Conservation (phyloP, 92 coral and sea anemone genomes). For the Virgularia gustaviana region DNA sequence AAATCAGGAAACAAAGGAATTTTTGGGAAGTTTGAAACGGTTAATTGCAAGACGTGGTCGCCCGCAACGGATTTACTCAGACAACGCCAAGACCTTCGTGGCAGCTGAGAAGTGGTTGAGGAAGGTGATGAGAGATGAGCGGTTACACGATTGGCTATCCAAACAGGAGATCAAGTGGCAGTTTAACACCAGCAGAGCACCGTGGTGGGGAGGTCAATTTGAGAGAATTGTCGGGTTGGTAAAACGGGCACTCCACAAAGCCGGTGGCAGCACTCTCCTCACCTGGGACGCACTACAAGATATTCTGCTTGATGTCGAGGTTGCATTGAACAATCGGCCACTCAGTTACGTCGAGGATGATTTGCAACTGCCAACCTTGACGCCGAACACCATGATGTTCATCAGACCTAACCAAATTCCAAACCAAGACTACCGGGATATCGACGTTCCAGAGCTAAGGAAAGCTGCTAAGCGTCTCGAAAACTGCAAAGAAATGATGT, state of each 20-base stretch:
- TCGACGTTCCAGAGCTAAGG: neutral
- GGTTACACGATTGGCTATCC: neutral
- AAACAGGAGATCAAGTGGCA: neutral
- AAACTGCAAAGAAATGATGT: neutral
- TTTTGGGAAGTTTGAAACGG: neutral
- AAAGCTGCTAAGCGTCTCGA: neutral
- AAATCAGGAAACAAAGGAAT: neutral
- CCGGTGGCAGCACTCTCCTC: conserved; percentile 7
- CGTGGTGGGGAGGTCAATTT: neutral
- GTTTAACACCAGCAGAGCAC: conserved; percentile 11
- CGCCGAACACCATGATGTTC: neutral
- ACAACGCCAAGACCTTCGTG: neutral
- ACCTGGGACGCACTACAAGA: conserved; percentile 16
- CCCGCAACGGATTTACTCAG: neutral
- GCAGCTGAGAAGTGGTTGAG: neutral
- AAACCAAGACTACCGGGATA: neutral
- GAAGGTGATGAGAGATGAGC: neutral
- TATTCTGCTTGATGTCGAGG: neutral
- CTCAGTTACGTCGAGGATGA: neutral
- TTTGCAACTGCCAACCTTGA: neutral
- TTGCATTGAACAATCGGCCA: neutral
- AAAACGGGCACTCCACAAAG: conserved; percentile 13
- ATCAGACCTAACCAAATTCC: neutral
- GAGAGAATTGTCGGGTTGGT: too few species aligned
- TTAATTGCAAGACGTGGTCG: neutral